Percentiles rank a stretch among this genome's conserved stretches.
These are phyloP conservation scores for Pammene aurita DNA, from an alignment of 2,888 invertebrate species.

Conservation along the genomic window DNA sequence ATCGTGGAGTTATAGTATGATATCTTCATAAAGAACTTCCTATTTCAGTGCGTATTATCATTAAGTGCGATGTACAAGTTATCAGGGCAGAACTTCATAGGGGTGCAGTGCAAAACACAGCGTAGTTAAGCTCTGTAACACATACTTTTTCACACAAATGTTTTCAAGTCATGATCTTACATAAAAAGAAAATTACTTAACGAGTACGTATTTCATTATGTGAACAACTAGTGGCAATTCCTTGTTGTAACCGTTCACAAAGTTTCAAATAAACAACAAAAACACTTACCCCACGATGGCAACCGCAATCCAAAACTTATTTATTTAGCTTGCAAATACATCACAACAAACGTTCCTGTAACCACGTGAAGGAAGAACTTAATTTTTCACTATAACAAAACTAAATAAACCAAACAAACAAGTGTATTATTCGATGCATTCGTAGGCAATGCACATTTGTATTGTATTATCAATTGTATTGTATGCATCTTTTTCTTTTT, in stretches of 20 bases:
- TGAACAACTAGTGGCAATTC: conserved; percentile 25
- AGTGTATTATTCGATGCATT: conserved; percentile 33
- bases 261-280: conserved; percentile 44
- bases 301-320: conserved; percentile 32
- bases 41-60: conserved; percentile 17
- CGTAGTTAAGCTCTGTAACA: background rate
- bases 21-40: conserved; percentile 10
- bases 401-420: conserved; percentile 40
- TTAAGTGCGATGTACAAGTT: conserved; percentile 5
- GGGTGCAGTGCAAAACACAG: background rate
- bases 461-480: conserved; percentile 19
- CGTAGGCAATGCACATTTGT: conserved; percentile 37
- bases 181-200: conserved; percentile 33
- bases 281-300: conserved; percentile 42
- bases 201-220: conserved; percentile 29
- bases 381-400: conserved; percentile 30
- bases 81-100: conserved; percentile 8
- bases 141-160: background rate
- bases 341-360: conserved; percentile 21
- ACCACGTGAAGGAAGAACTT: conserved; percentile 26
- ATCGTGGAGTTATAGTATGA: background rate
- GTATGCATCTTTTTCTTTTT: conserved; percentile 38
- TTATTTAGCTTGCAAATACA: conserved; percentile 28
- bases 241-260: conserved; percentile 44
- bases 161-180: conserved; percentile 22